Percentiles rank a stretch among this genome's conserved stretches.
phyloP scores from a whole-genome alignment of 2,113 vertebrate genomes.

The Grantiella picta region DNA sequence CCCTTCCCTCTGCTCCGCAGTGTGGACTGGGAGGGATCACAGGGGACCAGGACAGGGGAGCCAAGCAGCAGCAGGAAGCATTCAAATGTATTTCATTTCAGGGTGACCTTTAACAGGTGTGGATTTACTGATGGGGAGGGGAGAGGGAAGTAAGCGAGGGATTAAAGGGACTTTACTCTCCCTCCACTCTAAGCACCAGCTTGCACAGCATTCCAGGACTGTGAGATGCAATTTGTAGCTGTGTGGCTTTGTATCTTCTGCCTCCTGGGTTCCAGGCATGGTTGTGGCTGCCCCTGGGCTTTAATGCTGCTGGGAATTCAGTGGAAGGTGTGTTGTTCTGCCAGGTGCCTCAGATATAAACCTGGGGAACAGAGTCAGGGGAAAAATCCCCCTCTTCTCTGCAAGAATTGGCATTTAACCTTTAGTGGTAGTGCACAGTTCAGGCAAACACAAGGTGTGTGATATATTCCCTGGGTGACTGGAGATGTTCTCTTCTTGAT shows the following conservation, averaged over 20 bases:
- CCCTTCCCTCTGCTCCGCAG: neutral
- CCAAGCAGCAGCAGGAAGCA: neutral
- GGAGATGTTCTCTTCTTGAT: neutral
- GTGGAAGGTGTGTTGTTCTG: neutral
- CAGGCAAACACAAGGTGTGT: neutral
- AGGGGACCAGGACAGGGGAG: neutral
- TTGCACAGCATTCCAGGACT: conserved; percentile 30
- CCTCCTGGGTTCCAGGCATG: neutral
- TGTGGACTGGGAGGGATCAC: neutral
- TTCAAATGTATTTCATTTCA: conserved; percentile 50
- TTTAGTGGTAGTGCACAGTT: neutral
- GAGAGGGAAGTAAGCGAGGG: conserved; percentile 45
- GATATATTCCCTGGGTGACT: neutral
- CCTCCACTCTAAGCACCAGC: conserved; percentile 55
- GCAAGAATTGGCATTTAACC: neutral
- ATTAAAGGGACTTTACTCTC: conserved; percentile 56
- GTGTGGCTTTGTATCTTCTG: neutral
- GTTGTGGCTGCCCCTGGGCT: neutral
- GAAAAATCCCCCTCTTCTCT: neutral
- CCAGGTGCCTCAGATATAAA: neutral
- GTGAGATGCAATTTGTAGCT: conserved; percentile 5
- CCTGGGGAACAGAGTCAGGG: accelerated
- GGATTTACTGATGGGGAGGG: conserved; percentile 48
- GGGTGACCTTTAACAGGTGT: conserved; percentile 70
- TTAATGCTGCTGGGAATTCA: neutral